These are phyloP conservation scores for Poliocrania exsul DNA, from an alignment of 2,797 vertebrate species.

Conservation along the genomic window DNA sequence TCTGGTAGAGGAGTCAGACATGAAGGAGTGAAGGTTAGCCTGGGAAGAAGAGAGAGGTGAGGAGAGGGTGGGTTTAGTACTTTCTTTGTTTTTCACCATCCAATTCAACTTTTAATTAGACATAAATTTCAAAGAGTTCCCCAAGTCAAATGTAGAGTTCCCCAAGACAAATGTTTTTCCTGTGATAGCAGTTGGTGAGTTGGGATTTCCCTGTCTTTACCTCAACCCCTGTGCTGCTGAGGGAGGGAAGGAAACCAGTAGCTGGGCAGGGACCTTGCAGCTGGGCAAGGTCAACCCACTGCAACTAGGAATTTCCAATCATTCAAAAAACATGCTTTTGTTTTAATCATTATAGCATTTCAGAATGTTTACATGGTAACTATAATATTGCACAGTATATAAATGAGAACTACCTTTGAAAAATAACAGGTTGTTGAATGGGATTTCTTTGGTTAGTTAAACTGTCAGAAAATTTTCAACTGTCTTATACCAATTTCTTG, in stretches of 20 bases:
- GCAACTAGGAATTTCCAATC: neutral
- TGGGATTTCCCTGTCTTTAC: neutral
- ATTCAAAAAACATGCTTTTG: neutral
- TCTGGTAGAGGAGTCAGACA: neutral
- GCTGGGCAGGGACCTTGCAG: neutral
- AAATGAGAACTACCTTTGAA: neutral
- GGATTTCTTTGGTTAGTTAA: neutral
- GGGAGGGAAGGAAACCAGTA: neutral
- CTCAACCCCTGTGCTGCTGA: neutral
- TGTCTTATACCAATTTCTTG: neutral
- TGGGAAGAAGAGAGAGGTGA: neutral
- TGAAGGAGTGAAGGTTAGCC: neutral
- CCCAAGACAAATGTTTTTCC: neutral
- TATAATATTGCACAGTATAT: neutral
- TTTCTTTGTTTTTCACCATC: neutral
- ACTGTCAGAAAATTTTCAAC: neutral
- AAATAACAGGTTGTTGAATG: neutral
- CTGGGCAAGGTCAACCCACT: neutral
- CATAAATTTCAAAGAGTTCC: neutral
- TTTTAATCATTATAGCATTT: neutral
- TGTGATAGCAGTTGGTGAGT: neutral
- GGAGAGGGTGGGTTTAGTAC: neutral
- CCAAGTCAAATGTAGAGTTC: neutral
- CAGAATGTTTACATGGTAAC: neutral
- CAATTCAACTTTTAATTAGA: neutral